Conservation (phyloP, 2,113 vertebrate species). For the Tenrec ecaudatus region DNA sequence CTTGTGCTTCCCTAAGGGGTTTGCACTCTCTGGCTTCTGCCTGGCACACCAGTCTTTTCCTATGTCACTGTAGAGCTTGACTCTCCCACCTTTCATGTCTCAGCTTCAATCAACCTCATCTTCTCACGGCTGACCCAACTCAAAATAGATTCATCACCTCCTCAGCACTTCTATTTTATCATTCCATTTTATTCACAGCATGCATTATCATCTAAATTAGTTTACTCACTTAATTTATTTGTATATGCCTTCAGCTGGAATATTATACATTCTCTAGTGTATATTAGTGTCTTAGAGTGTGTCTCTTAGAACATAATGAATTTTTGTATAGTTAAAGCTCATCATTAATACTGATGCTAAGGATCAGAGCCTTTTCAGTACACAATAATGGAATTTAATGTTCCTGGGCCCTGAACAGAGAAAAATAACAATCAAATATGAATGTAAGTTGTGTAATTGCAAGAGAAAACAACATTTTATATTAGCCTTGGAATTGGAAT, state of each 20-base stretch:
- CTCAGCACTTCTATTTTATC: neutral
- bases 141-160: neutral
- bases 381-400: neutral
- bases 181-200: neutral
- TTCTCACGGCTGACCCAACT: neutral
- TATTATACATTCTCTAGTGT: no score
- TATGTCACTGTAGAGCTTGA: neutral
- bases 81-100: neutral
- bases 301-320: neutral
- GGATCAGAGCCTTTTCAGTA: neutral
- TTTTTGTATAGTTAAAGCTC: neutral
- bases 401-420: neutral
- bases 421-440: neutral
- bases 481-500: neutral
- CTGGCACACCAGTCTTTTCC: neutral
- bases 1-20: neutral
- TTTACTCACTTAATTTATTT: no score
- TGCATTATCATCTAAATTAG: no score
- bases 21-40: neutral
- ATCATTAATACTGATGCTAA: neutral
- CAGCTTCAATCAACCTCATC: neutral
- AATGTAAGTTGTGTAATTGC: neutral
- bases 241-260: no score
- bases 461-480: constrained; percentile 7
- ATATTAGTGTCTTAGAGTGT: no score